A percentile compares a stretch with the other conserved stretches of the same genome.
Conservation (phyloP, 2,797 vertebrate species). For the Manis pentadactyla region DNA sequence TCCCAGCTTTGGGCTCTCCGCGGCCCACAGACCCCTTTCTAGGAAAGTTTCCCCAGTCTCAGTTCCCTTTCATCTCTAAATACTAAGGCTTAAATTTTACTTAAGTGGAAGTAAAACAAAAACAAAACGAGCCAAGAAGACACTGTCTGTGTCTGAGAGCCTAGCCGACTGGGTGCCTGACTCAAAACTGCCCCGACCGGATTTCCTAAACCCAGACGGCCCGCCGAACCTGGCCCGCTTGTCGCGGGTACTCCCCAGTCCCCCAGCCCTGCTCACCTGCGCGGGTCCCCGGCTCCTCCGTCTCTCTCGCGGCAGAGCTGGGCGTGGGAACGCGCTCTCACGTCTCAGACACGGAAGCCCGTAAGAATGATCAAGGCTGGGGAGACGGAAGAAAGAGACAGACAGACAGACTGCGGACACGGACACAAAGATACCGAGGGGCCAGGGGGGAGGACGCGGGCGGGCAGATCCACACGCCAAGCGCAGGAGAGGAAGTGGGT, state of each 20-base stretch:
- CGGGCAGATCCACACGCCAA: too few species aligned
- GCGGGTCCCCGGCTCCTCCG: neutral
- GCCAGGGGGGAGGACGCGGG: too few species aligned
- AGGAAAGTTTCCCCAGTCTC: neutral
- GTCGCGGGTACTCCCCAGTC: neutral
- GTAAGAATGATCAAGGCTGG: neutral
- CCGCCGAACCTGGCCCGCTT: neutral
- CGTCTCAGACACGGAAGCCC: neutral
- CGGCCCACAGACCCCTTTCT: neutral
- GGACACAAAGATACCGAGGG: accelerated
- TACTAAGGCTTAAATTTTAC: neutral
- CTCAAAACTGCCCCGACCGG: neutral
- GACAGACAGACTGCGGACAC: neutral
- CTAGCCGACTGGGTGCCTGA: neutral
- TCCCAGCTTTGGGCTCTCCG: neutral
- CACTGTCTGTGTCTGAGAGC: neutral
- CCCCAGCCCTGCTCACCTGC: slow-evolving; percentile 52
- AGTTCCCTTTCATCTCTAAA: neutral
- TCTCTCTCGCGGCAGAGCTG: neutral
- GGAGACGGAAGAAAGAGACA: neutral
- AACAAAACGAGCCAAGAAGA: neutral
- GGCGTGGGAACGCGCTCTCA: neutral
- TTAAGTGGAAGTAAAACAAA: neutral
- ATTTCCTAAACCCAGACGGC: neutral
- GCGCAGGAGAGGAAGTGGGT: accelerated